These are phyloP conservation scores for Drosophila kepulauana DNA, from an alignment of 1,140 invertebrate genomes.

Conservation along the genomic window DNA sequence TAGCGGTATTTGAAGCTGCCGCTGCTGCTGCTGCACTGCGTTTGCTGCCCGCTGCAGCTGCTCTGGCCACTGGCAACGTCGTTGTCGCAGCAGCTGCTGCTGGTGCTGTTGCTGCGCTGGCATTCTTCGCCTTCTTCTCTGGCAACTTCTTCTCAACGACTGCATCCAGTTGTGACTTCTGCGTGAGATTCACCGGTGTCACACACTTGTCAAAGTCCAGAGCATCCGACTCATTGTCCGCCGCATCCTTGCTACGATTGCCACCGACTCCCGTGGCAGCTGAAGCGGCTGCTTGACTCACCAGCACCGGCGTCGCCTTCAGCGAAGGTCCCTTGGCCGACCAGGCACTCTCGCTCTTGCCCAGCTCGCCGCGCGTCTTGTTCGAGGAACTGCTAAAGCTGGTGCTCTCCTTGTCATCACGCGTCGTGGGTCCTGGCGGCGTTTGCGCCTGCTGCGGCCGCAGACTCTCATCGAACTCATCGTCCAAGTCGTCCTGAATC, in stretches of 20 bases:
- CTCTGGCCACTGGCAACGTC: background rate
- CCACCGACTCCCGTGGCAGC: constrained; percentile 10
- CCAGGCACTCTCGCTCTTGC: constrained; percentile 82
- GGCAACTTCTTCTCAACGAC: constrained; percentile 47
- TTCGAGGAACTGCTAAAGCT: constrained; percentile 81
- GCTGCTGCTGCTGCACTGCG: constrained; percentile 46
- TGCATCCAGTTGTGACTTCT: constrained; percentile 46
- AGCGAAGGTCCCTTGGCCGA: constrained; percentile 80
- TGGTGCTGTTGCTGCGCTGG: constrained; percentile 17
- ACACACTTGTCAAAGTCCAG: constrained; percentile 61
- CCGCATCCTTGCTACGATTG: constrained; percentile 15
- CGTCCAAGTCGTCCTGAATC: constrained; percentile 86
- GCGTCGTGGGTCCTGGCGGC: constrained; percentile 67
- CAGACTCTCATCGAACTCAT: constrained; percentile 80
- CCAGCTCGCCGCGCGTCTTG: constrained; percentile 73
- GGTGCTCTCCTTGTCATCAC: constrained; percentile 76
- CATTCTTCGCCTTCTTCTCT: constrained; percentile 63
- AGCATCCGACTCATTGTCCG: constrained; percentile 34
- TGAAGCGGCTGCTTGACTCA: constrained; percentile 35
- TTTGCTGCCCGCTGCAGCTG: constrained; percentile 16
- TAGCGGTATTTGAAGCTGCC: constrained; percentile 46
- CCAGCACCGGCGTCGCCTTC: constrained; percentile 79
- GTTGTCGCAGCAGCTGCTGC: constrained; percentile 8
- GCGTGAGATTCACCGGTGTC: constrained; percentile 74
- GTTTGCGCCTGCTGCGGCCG: constrained; percentile 70